phyloP scores from a whole-genome alignment of 2,113 vertebrate genomes.

The Seriola quinqueradiata region DNA sequence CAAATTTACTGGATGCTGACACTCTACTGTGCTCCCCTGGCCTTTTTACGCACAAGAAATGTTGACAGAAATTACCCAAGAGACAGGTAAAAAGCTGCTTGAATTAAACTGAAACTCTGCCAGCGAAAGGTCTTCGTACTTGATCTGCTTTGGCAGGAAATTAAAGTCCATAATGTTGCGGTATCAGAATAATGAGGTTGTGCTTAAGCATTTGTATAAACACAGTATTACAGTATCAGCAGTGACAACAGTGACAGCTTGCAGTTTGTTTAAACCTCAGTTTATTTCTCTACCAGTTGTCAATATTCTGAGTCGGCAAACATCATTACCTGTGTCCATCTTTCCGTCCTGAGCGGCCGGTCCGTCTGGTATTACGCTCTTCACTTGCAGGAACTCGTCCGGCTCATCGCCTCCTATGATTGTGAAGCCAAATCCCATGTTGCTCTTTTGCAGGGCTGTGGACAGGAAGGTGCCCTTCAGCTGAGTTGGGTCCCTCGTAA shows the following conservation, averaged over 20 bases:
- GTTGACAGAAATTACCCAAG: neutral
- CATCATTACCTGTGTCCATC: slow-evolving; percentile 95
- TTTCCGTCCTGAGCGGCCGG: slow-evolving; percentile 97
- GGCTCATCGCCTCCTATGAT: slow-evolving; percentile 99
- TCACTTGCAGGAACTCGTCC: slow-evolving; percentile 98
- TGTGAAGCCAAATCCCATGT: slow-evolving; percentile 99
- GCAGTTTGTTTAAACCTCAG: slow-evolving; percentile 21
- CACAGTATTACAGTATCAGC: slow-evolving; percentile 29
- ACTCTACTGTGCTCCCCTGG: neutral
- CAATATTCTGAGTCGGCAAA: neutral
- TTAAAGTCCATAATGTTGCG: slow-evolving; percentile 28
- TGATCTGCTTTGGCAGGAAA: slow-evolving; percentile 36
- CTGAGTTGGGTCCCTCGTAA: slow-evolving; percentile 98
- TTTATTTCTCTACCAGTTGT: slow-evolving; percentile 21
- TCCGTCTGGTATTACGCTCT: slow-evolving; percentile 98
- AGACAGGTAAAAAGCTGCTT: slow-evolving; percentile 29
- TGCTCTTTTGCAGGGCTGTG: slow-evolving; percentile 97
- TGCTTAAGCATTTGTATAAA: slow-evolving; percentile 42
- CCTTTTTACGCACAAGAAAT: neutral
- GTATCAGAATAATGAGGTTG: slow-evolving; percentile 48
- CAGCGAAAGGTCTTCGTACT: slow-evolving; percentile 13
- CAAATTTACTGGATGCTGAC: neutral
- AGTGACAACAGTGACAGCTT: neutral
- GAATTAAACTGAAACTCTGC: slow-evolving; percentile 16
- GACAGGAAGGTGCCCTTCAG: slow-evolving; percentile 98